Base-by-base conservation (phyloP, 2,797 vertebrate species). In the Eupleurogrammus muticus region DNA sequence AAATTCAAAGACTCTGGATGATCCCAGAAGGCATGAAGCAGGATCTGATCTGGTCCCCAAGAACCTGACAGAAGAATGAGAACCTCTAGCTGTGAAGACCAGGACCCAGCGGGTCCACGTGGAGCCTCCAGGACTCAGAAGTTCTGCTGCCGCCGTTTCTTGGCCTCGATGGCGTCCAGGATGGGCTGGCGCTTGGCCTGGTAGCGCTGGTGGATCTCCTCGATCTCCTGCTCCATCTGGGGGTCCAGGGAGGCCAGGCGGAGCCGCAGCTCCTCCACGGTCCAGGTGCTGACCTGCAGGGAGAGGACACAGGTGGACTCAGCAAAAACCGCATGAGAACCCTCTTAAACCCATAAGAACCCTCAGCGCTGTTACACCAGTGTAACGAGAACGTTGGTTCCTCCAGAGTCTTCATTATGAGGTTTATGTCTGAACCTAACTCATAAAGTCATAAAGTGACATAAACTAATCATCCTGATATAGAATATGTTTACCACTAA, bases 171-270 rank as follows among this genome's bases (percentile, higher is more conserved):
- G 85, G 97, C 97, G 0, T 99, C 97, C 5, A 97, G 92, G 91
- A 99, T 99, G 0, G 97, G 97, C 91, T 97, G 95, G 32, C 97
- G 93, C 90, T 99, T 99, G 4, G 97, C 94, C 52, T 97, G 96
- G 90, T 99, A 99, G 68, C 97, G 96, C 92, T 97, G 97, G 2
- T 90, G 96, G 63, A 99, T 98, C 88, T 98, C 97, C 88, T 98
- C 96, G 2, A 99, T 97, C 91, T 99, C 97, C 87, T 96, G 97
- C 87, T 98, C 96, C 97, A 99, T 99, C 94, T 97, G 96, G 77
- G 97, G 97, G 84, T 98, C 97, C 35, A 99, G 94, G 14, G 97
- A 95, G 5, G 91, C 87, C 6, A 99, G 94, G 35, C 95, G 92
- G 66, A 87, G 85, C 75, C 94, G 95, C 5, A 99, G 95, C 66